These are phyloP conservation scores for Aleiodes alternator DNA, from an alignment of 2,888 invertebrate species.

Conservation along the genomic window DNA sequence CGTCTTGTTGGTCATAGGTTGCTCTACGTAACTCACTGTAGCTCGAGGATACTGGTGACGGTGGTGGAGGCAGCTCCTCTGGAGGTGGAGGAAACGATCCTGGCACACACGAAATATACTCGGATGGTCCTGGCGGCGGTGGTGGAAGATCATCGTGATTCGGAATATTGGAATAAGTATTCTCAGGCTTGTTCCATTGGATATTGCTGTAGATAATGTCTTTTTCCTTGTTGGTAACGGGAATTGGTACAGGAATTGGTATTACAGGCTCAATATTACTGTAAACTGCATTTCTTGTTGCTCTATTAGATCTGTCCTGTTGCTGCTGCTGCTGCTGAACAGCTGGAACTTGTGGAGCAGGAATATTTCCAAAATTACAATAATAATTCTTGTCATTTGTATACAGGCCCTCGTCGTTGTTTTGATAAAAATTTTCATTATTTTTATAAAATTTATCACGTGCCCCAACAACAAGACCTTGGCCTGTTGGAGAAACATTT, in stretches of 20 bases:
- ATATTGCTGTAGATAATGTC: constrained; percentile 78
- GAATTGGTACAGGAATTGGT: constrained; percentile 63
- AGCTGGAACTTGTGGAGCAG: constrained; percentile 67
- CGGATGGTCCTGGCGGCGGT: constrained; percentile 77
- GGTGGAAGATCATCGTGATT: constrained; percentile 80
- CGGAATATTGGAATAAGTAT: constrained; percentile 80
- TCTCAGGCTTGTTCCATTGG: constrained; percentile 76
- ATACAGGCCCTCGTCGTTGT: constrained; percentile 70
- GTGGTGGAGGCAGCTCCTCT: constrained; percentile 87
- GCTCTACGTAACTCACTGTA: constrained; percentile 91
- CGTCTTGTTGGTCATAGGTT: constrained; percentile 80
- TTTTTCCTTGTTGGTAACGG: constrained; percentile 72
- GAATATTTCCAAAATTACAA: constrained; percentile 69
- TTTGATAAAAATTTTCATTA: constrained; percentile 65
- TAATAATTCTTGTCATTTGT: constrained; percentile 70
- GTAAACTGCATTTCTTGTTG: constrained; percentile 69
- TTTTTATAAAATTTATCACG: constrained; percentile 63
- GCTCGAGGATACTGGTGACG: constrained; percentile 93
- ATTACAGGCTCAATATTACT: constrained; percentile 72
- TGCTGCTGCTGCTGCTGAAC: constrained; percentile 15
- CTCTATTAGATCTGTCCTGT: constrained; percentile 62
- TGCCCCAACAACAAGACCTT: constrained; percentile 6
- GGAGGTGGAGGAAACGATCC: constrained; percentile 76
- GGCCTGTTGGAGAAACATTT: constrained; percentile 64
- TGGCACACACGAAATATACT: constrained; percentile 70